These are phyloP conservation scores for Hyposmocoma kahamanoa DNA, from an alignment of 1,140 invertebrate genomes.

Conservation along the genomic window DNA sequence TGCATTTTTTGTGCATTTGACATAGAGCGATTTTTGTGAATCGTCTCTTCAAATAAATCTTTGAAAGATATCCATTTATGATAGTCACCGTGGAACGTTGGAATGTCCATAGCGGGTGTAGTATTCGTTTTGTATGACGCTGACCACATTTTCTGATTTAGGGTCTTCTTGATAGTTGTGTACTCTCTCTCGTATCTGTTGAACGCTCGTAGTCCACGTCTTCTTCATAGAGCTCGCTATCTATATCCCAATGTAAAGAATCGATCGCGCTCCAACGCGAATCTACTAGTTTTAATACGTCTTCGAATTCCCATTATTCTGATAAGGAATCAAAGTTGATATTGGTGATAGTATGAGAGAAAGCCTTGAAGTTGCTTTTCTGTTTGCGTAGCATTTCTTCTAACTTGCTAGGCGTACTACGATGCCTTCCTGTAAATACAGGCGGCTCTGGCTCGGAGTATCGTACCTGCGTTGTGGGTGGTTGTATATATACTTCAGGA, in stretches of 20 bases:
- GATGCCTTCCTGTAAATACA: too few species aligned
- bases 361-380: neutral
- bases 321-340: neutral
- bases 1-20: constrained; percentile 13
- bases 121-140: neutral
- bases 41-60: constrained; percentile 17
- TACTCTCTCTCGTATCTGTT: neutral
- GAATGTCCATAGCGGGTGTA: constrained; percentile 10
- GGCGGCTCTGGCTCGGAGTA: too few species aligned
- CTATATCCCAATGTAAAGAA: neutral
- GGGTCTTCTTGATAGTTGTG: neutral
- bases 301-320: neutral
- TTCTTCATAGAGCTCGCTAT: neutral
- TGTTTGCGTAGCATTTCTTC: neutral
- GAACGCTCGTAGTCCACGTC: neutral
- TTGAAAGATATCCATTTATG: constrained; percentile 20
- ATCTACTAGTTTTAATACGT: neutral
- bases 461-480: too few species aligned
- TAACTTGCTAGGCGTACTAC: neutral
- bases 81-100: constrained; percentile 16
- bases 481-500: too few species aligned
- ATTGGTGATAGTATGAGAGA: neutral
- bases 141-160: neutral
- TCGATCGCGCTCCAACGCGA: neutral
- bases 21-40: constrained; percentile 16